Percentiles rank a stretch among this genome's conserved stretches.
Conservation (phyloP, 2,888 invertebrate species). For the Pachliopta kotzebuea region DNA sequence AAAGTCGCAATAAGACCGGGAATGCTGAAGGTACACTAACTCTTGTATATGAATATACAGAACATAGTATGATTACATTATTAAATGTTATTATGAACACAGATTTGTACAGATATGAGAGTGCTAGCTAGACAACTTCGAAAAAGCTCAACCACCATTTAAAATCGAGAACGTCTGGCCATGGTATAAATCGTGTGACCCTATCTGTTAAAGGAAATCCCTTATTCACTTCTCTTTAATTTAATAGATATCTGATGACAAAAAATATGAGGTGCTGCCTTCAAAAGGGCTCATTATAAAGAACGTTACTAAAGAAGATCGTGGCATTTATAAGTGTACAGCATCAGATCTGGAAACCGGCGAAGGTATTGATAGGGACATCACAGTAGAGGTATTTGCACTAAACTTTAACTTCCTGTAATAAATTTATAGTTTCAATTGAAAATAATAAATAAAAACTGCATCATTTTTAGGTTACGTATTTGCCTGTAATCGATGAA, state of each 20-base stretch:
- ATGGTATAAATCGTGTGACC: too few species aligned
- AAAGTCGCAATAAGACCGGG: too few species aligned
- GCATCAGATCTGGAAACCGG: slow-evolving; percentile 42
- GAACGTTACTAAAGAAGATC: slow-evolving; percentile 43
- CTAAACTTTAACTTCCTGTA: slow-evolving; percentile 1
- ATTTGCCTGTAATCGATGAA: slow-evolving; percentile 48
- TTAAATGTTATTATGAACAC: too few species aligned
- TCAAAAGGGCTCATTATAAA: slow-evolving; percentile 48
- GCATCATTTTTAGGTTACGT: slow-evolving; percentile 48
- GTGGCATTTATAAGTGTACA: slow-evolving; percentile 46
- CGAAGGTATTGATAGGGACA: slow-evolving; percentile 42
- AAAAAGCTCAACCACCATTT: too few species aligned
- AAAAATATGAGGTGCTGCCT: slow-evolving; percentile 48
- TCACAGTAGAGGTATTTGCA: slow-evolving; percentile 42
- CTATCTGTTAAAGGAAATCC: too few species aligned
- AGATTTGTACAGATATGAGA: too few species aligned
- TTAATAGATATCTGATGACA: slow-evolving; percentile 43
- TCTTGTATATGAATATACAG: too few species aligned
- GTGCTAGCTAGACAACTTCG: too few species aligned
- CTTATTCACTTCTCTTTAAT: too few species aligned
- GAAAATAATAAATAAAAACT: not conserved
- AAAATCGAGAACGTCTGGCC: too few species aligned
- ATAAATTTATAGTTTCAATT: slow-evolving; percentile 34
- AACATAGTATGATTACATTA: too few species aligned
- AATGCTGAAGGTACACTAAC: too few species aligned